These are phyloP conservation scores for Beroe forskalii DNA, from an alignment of 37 sponge, comb jelly and placozoan genomes.

Conservation along the genomic window DNA sequence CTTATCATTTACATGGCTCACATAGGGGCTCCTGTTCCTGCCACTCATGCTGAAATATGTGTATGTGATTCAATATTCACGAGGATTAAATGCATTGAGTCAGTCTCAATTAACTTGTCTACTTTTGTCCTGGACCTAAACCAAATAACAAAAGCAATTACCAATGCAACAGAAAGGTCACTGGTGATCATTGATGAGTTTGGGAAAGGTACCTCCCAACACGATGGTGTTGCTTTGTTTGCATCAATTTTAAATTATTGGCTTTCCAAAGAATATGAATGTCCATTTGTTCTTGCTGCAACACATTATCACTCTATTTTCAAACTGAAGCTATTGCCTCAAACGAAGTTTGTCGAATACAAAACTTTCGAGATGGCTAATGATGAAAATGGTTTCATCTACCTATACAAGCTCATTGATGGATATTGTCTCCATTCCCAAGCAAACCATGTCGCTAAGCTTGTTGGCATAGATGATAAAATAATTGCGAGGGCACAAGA, in stretches of 20 bases:
- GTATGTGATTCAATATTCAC: constrained; percentile 90
- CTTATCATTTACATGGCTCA: constrained; percentile 95
- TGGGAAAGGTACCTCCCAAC: constrained; percentile 94
- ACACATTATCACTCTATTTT: constrained; percentile 93
- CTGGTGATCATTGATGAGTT: constrained; percentile 93
- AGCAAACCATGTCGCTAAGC: constrained; percentile 88
- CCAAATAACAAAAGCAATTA: constrained; percentile 84
- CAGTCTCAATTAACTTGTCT: constrained; percentile 88
- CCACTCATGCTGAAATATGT: constrained; percentile 82
- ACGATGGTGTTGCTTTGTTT: constrained; percentile 86
- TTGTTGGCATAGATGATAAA: constrained; percentile 70
- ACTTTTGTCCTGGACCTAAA: constrained; percentile 95
- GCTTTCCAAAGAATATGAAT: constrained; percentile 69
- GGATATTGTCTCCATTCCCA: constrained; percentile 76
- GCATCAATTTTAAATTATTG: constrained; percentile 78
- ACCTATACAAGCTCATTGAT: constrained; percentile 83
- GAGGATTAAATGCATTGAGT: constrained; percentile 84
- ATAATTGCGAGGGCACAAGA: constrained; percentile 78
- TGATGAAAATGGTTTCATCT: constrained; percentile 80
- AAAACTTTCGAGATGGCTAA: constrained; percentile 84
- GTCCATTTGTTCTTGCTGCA: constrained; percentile 87
- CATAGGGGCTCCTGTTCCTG: constrained; percentile 95
- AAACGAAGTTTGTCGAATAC: constrained; percentile 74
- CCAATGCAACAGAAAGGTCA: constrained; percentile 69
- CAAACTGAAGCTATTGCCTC: constrained; percentile 80